These are phyloP conservation scores for Anarhynchus alexandrinus DNA, from an alignment of 2,113 vertebrate genomes.

Conservation along the genomic window DNA sequence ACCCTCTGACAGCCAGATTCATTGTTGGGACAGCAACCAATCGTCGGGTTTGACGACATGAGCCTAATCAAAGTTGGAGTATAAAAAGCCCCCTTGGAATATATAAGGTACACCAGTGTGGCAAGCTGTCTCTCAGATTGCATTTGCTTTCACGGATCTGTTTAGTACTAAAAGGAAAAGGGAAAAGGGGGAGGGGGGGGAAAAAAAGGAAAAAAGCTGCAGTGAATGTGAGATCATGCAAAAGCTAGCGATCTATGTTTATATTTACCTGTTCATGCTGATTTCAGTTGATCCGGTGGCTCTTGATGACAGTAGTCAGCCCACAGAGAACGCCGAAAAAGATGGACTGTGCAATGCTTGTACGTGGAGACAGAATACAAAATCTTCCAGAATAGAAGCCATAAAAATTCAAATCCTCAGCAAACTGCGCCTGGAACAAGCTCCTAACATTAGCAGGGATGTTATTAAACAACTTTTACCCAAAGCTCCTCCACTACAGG, in stretches of 20 bases:
- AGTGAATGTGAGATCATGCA: constrained; percentile 82
- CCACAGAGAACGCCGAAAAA: constrained; percentile 78
- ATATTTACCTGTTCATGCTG: constrained; percentile 84
- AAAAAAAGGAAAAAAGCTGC: constrained; percentile 35
- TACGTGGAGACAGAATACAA: constrained; percentile 92
- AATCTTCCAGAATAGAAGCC: constrained; percentile 91
- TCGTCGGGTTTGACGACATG: constrained; percentile 91
- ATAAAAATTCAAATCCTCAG: constrained; percentile 98
- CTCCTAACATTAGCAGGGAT: constrained; percentile 97
- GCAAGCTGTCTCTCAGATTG: constrained; percentile 79
- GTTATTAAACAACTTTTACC: constrained; percentile 92
- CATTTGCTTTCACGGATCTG: constrained; percentile 67
- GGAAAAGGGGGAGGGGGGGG: constrained; percentile 21
- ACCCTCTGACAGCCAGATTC: constrained; percentile 90
- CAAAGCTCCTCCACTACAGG: constrained; percentile 93
- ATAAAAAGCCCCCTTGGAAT: constrained; percentile 94
- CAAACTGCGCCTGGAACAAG: constrained; percentile 95
- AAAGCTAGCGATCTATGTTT: constrained; percentile 73
- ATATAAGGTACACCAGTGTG: constrained; percentile 88
- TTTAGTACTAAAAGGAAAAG: constrained; percentile 54
- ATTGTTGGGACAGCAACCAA: constrained; percentile 95
- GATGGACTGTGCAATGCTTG: constrained; percentile 90
- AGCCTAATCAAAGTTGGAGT: constrained; percentile 89
- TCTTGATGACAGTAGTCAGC: constrained; percentile 81
- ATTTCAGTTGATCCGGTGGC: constrained; percentile 81